Evolutionary conservation across 2,113 vertebrate genomes (phyloP).

Genomic region (Illadopsis cleaveri): DNA sequence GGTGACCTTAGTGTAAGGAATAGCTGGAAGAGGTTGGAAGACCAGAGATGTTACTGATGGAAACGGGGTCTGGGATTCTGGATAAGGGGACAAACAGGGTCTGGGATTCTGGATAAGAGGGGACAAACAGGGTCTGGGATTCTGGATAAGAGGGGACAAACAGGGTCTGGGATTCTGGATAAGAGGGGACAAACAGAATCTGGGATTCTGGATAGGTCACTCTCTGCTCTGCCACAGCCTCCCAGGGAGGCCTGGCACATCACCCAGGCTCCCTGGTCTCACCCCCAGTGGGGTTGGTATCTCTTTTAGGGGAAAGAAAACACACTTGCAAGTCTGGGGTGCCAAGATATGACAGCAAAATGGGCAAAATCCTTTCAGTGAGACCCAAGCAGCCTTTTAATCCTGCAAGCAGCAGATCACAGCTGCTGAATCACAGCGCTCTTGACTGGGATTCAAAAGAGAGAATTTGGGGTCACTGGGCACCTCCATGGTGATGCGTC

Average conservation of each 20-base stretch:
- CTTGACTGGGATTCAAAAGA: not conserved
- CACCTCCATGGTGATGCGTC: not conserved
- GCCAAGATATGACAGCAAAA: not conserved
- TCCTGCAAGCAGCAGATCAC: constrained; percentile 12
- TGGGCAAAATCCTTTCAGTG: not conserved
- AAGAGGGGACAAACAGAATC: no score
- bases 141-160: not conserved
- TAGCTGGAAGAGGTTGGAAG: not conserved
- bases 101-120: not conserved
- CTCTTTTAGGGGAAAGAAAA: not conserved
- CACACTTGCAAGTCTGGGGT: not conserved
- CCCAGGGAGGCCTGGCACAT: not conserved
- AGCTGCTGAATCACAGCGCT: constrained; percentile 13
- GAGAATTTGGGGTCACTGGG: not conserved
- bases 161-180: not conserved
- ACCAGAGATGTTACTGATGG: not conserved
- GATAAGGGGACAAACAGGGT: not conserved
- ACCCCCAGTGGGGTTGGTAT: accelerated
- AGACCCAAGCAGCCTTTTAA: constrained; percentile 22
- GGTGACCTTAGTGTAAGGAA: not conserved
- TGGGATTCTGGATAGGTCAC: no score
- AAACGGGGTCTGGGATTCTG: not conserved
- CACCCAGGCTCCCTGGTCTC: not conserved
- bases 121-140: not conserved
- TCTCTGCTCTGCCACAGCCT: not conserved